These are phyloP conservation scores for Drosophila incognita DNA, from an alignment of 2,888 invertebrate genomes.

Conservation along the genomic window DNA sequence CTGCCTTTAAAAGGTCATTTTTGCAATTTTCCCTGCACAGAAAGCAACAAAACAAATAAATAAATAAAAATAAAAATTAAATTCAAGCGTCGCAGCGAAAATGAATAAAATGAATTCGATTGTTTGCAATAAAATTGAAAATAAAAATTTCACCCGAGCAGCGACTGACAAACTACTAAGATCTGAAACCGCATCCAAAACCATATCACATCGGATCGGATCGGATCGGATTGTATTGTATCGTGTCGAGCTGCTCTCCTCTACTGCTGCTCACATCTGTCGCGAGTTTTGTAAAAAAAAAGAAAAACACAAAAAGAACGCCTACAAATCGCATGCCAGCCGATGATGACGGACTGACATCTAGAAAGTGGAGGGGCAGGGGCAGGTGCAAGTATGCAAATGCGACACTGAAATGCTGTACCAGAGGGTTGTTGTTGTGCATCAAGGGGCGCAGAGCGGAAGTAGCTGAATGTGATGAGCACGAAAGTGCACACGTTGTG, in stretches of 20 bases:
- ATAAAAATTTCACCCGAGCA: constrained; percentile 44
- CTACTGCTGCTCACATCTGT: neutral
- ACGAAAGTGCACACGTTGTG: constrained; percentile 7
- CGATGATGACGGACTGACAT: constrained; percentile 25
- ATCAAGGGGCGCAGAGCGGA: constrained; percentile 23
- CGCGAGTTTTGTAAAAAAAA: constrained; percentile 1
- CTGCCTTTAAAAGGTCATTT: constrained; percentile 66
- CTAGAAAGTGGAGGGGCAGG: neutral
- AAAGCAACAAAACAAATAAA: constrained; percentile 3
- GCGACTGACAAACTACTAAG: constrained; percentile 11
- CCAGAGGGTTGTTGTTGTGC: neutral
- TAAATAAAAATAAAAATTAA: constrained; percentile 41
- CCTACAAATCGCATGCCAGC: constrained; percentile 45
- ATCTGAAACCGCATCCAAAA: constrained; percentile 23
- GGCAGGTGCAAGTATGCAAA: constrained; percentile 10
- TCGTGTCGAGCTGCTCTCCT: constrained; percentile 1
- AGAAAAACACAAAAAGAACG: constrained; percentile 11
- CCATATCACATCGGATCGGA: constrained; percentile 12
- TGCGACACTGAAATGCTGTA: constrained; percentile 40
- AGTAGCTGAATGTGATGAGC: constrained; percentile 21
- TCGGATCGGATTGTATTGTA: neutral
- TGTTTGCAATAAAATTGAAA: constrained; percentile 58
- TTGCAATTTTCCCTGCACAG: constrained; percentile 47
- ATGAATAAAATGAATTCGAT: constrained; percentile 51
- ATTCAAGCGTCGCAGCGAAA: constrained; percentile 26